phyloP scores from a whole-genome alignment of 2,797 vertebrate genomes.

The Darevskia nairensis region DNA sequence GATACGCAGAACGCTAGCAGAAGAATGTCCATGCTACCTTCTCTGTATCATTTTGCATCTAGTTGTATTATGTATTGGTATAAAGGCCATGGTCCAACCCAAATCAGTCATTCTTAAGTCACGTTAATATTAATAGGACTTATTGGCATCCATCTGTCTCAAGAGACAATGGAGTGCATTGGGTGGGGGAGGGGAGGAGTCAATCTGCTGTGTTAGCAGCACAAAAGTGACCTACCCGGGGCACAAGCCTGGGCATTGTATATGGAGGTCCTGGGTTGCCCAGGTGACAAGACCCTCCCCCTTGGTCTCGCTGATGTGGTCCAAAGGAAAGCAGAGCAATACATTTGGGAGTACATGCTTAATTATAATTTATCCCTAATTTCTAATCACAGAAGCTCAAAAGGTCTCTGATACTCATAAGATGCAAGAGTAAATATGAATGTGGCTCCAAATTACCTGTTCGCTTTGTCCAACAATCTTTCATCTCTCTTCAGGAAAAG shows the following conservation, averaged over 20 bases:
- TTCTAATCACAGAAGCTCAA: not conserved
- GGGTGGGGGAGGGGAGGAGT: no score
- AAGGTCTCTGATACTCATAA: not conserved
- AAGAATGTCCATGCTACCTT: not conserved
- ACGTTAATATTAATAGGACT: not conserved
- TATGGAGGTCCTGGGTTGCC: no score
- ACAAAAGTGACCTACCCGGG: no score
- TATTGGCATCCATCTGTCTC: no score
- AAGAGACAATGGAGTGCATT: no score
- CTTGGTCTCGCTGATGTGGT: no score
- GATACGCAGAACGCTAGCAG: not conserved
- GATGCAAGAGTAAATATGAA: not conserved
- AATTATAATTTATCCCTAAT: not conserved
- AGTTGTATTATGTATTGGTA: not conserved
- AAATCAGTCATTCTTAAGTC: not conserved
- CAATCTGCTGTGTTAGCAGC: no score
- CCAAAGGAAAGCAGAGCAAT: no score
- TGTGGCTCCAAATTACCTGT: not conserved
- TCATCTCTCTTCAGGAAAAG: not conserved
- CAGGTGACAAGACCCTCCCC: no score
- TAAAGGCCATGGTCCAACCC: not conserved
- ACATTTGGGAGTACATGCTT: not conserved
- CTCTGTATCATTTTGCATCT: not conserved
- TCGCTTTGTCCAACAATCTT: not conserved
- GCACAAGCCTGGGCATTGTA: no score